Evolutionary conservation across 1,140 invertebrate species (phyloP), one percentile per base, ranked within the genome.

Genomic region (Papilio dardanus): DNA sequence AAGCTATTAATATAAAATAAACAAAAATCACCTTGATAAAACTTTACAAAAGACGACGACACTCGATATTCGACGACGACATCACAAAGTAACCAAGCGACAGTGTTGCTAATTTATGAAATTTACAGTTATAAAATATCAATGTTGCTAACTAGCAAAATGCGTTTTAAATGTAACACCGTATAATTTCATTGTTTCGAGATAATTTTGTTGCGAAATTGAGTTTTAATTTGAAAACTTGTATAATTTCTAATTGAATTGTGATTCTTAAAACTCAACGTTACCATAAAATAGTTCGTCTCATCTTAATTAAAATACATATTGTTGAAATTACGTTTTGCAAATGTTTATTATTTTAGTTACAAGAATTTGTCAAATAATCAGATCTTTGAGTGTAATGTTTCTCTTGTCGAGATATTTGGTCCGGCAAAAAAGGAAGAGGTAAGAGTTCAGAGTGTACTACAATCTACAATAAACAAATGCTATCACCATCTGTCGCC

Each of bases 11-110:
- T 78, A 65, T 66, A 54, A 80, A 83, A 83, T 76, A 83, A 84
- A 84, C 79, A 83, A 83, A 83, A 80, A 81, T 83, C 88, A 92
- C 91, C 91, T 92, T 88, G 87, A 89, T 92, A 93, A 89, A 93
- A 88, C 88, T 91, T 91, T 92, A 91, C 76, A 92, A 93, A 93
- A 93, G 88, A 90, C 87, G 88, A 87, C 84, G 89, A 90, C 86
- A 91, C 88, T 88, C 86, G 88, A 89, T 89, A 90, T 87, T 91
- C 88, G 86, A 90, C 86, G 89, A 89, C 91, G 91, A 92, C 91
- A 91, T 93, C 87, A 93, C 91, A 91, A 90, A 86, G 83, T 85
- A 86, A 83, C 78, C 85, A 86, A 82, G 76, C 78, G 79, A 67
- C 58, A 71, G 81, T 79, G 79, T 82, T 81, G 74, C 79, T 77